phyloP scores from a whole-genome alignment of 1,140 invertebrate genomes.

The Drosophila tristis region DNA sequence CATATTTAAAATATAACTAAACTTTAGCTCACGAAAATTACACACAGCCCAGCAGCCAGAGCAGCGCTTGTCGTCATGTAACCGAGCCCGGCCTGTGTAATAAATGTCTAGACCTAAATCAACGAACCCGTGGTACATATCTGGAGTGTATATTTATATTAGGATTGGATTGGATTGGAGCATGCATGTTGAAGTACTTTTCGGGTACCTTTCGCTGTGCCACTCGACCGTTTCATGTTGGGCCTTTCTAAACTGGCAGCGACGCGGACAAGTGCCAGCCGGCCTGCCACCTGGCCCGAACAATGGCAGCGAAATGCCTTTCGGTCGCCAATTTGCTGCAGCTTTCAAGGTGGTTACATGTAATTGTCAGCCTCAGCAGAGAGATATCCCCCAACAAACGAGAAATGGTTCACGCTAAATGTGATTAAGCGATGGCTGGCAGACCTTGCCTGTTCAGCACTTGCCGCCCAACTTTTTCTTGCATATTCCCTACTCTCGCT shows the following conservation, averaged over 20 bases:
- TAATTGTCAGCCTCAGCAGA: slow-evolving; percentile 30
- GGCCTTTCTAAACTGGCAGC: slow-evolving; percentile 67
- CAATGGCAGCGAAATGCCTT: slow-evolving; percentile 64
- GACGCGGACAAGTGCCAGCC: slow-evolving; percentile 5
- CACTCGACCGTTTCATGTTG: slow-evolving; percentile 17
- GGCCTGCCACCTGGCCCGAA: slow-evolving; percentile 42
- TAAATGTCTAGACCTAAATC: slow-evolving; percentile 66
- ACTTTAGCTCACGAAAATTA: slow-evolving; percentile 39
- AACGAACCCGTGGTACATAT: slow-evolving; percentile 39
- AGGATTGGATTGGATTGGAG: slow-evolving; percentile 3
- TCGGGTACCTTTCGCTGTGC: slow-evolving; percentile 36
- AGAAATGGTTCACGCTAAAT: slow-evolving; percentile 54
- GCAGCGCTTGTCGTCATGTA: slow-evolving; percentile 39
- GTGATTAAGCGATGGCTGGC: slow-evolving; percentile 49
- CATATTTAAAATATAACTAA: slow-evolving; percentile 50
- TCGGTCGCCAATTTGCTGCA: slow-evolving; percentile 53
- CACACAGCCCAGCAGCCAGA: slow-evolving; percentile 19
- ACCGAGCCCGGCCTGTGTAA: slow-evolving; percentile 53
- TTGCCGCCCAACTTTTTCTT: not conserved
- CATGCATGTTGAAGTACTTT: slow-evolving; percentile 24
- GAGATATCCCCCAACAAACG: slow-evolving; percentile 6
- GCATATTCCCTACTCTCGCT: too few relatives aligned
- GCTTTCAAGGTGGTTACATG: slow-evolving; percentile 30
- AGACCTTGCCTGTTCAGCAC: slow-evolving; percentile 11
- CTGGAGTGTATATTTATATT: slow-evolving; percentile 14